phyloP scores from a whole-genome alignment of 1,140 invertebrate genomes.

The Pantala flavescens region DNA sequence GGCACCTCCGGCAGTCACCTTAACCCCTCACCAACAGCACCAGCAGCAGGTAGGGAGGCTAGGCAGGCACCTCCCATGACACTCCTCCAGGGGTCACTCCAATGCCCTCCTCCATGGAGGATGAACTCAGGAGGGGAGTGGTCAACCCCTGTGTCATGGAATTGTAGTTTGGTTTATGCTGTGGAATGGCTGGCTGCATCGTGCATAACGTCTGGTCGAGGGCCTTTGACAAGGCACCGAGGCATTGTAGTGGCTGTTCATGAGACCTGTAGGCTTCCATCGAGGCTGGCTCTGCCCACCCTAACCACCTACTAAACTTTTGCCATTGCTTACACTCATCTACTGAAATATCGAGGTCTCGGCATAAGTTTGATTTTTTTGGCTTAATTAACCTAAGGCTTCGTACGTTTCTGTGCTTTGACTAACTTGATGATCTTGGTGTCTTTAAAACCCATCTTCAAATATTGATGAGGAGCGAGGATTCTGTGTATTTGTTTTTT shows the following conservation, averaged over 20 bases:
- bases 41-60: not conserved
- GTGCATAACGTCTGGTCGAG: not conserved
- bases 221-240: not conserved
- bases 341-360: not conserved
- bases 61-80: not conserved
- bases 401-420: not conserved
- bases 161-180: not conserved
- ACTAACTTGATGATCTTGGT: constrained; percentile 2
- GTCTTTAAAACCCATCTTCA: not conserved
- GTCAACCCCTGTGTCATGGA: not conserved
- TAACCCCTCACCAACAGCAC: constrained; percentile 7
- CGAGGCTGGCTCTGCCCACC: not conserved
- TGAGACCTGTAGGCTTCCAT: not conserved
- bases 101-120: constrained; percentile 2
- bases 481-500: not conserved
- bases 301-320: not conserved
- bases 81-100: not conserved
- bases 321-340: constrained; percentile 9
- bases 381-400: constrained; percentile 5
- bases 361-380: constrained; percentile 1
- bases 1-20: not conserved
- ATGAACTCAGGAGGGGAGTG: not conserved
- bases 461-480: not conserved
- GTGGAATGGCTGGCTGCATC: constrained; percentile 6
- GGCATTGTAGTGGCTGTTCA: constrained; percentile 4